Evolutionary conservation across 1,140 invertebrate species (phyloP), one percentile per base, ranked within the genome.

Genomic region (Apis laboriosa): DNA sequence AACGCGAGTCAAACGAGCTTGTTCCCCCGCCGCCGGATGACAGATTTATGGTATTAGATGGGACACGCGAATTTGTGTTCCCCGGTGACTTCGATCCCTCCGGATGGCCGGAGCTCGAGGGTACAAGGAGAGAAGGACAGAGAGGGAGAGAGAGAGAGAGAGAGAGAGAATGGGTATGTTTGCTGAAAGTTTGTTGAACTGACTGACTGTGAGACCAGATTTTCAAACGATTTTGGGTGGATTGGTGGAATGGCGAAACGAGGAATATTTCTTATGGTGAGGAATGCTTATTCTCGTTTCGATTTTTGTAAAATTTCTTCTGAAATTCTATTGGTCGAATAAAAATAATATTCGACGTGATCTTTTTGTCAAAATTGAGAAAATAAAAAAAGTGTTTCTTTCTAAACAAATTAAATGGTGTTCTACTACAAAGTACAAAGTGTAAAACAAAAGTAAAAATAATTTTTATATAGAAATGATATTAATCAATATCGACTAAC

Each of bases 21-120:
- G 80, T 82, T 82, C 80, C 43, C 79, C 73, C 64, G 74, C 73
- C 24, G 80, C 74, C 51, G 80, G 80, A 82, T 82, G 80, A 82
- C 80, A 82, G 80, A 82, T 82, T 82, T 82, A 82, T 82, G 74
- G 80, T 77, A 82, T 82, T 82, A 82, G 80, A 82, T 82, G 80
- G 80, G 80, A 82, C 80, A 82, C 80, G 80, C 73, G 66, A 82
- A 82, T 82, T 82, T 82, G 80, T 82, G 80, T 82, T 82, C 75
- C 28, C 43, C 61, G 64, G 43, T 76, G 73, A 82, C 73, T 77
- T 82, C 74, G 80, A 75, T 72, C 70, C 68, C 58, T 34, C 55
- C 43, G 49, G 58, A 66, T 66, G 75, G n/a, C 60, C 74, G 12
- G 61, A 63, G 17, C 49, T 55, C 49, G 28, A 28, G 28, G 71